Evolutionary conservation across 2,888 invertebrate genomes (phyloP), one percentile per base, ranked within the genome.

Genomic region (Toxonevra muliebris): DNA sequence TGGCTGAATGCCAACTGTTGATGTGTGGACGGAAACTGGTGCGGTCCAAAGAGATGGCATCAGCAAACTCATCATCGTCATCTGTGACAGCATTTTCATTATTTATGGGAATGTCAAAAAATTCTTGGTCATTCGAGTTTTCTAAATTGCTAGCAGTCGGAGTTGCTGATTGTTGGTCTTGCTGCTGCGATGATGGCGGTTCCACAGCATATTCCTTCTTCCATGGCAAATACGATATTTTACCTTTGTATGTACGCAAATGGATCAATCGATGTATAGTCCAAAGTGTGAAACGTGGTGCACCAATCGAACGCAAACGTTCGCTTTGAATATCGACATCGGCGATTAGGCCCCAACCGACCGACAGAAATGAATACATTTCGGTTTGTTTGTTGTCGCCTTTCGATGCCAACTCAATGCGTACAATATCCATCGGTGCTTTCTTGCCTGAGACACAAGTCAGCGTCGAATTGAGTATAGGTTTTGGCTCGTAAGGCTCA

Each of bases 251-350:
- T 62, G 91, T 92, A 70, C 96, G 89, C 71, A 98, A 87, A 75
- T 94, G 91, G 73, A 96, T 90, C 64, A 96, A 87, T 72, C 96
- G 88, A 13, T 93, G 94, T 50, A 97, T 84, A 66, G 95, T 94
- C 92, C 96, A 96, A 2, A 97, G 84, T 0, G 94, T 92, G 83
- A 99, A 99, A 71, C 98, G 88, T 76, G 94, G 93, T 20, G 93
- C 93, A 3, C 98, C 98, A 71, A 98, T 89, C 0, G 91, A 90
- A 65, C 98, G 89, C 72, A 97, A 88, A 69, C 93, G 89, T 86
- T 99, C 98, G 84, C 98, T 98, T 86, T 99, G 98, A 74, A 97
- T 97, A 85, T 99, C 97, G 76, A 98, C 95, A 85, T 99, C 98
- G 0, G 98, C 93, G 70, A 99, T 88, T 10, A 99, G 86, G 11